phyloP scores from a whole-genome alignment of 2,797 vertebrate genomes.

The Phataginus tetradactyla region DNA sequence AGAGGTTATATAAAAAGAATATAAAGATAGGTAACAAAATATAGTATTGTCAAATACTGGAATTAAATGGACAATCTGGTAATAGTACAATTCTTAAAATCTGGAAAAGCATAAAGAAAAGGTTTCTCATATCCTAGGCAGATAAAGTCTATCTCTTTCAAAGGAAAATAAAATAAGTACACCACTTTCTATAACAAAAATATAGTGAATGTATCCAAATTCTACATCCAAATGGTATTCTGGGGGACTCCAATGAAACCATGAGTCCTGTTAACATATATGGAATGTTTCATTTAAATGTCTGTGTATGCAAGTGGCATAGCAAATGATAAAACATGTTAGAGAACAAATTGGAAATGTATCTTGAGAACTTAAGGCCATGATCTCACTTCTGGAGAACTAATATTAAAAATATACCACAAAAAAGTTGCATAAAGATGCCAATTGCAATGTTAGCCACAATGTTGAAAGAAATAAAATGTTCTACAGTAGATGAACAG shows the following conservation, averaged over 20 bases:
- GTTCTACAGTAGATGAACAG: background rate
- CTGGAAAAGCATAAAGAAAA: background rate
- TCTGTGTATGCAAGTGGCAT: background rate
- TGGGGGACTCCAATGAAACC: background rate
- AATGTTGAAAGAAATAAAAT: slow-evolving; percentile 23
- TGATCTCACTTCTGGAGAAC: slow-evolving; percentile 7
- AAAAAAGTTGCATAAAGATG: slow-evolving; percentile 6
- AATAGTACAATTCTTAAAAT: background rate
- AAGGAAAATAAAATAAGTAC: slow-evolving; percentile 3
- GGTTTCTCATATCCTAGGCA: background rate
- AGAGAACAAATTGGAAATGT: background rate
- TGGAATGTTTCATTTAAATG: background rate
- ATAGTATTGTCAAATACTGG: background rate
- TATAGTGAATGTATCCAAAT: background rate
- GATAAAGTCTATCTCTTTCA: background rate
- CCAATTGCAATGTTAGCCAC: background rate
- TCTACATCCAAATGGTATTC: background rate
- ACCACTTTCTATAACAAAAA: background rate
- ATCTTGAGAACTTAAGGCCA: background rate
- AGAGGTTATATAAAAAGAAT: background rate
- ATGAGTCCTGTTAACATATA: background rate
- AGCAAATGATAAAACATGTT: background rate
- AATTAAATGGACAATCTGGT: background rate
- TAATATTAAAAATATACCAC: background rate
- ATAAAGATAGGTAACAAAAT: background rate